Evolutionary conservation across 2,888 invertebrate species (phyloP).

Genomic region (Heliconius ismenius): DNA sequence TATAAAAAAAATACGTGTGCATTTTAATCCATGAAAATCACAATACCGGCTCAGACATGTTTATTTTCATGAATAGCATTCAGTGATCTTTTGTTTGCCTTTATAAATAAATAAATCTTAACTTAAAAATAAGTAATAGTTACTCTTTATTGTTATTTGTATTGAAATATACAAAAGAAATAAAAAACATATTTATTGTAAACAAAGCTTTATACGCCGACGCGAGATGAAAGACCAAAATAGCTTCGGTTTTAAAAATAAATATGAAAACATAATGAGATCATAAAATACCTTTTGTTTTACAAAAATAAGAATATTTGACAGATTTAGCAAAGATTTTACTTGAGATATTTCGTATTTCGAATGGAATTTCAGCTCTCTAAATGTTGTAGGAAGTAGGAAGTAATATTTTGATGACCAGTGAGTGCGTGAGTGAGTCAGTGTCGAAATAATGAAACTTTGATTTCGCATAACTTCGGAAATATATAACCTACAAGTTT

Average conservation of each 20-base stretch:
- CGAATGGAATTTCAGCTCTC: no score
- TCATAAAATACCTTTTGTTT: not conserved
- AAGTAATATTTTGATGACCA: no score
- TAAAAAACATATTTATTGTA: constrained; percentile 15
- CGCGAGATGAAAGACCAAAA: constrained; percentile 14
- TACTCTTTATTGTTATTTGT: not conserved
- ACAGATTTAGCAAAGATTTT: not conserved
- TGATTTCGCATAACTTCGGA: no score
- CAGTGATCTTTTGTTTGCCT: constrained; percentile 9
- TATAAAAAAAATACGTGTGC: not conserved
- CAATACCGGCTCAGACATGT: not conserved
- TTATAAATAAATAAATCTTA: constrained; percentile 20
- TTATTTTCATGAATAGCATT: constrained; percentile 4
- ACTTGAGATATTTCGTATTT: no score
- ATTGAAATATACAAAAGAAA: constrained; percentile 18
- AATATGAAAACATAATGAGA: constrained; percentile 9
- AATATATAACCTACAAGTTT: no score
- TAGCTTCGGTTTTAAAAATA: constrained; percentile 18
- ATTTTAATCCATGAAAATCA: not conserved
- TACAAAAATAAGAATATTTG: not conserved
- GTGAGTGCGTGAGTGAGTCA: no score
- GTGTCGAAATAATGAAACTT: no score
- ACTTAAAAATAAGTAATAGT: constrained; percentile 4
- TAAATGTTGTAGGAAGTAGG: no score
- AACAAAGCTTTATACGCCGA: constrained; percentile 2